Conservation (phyloP, 2,888 invertebrate genomes). For the Synanthedon tipuliformis region DNA sequence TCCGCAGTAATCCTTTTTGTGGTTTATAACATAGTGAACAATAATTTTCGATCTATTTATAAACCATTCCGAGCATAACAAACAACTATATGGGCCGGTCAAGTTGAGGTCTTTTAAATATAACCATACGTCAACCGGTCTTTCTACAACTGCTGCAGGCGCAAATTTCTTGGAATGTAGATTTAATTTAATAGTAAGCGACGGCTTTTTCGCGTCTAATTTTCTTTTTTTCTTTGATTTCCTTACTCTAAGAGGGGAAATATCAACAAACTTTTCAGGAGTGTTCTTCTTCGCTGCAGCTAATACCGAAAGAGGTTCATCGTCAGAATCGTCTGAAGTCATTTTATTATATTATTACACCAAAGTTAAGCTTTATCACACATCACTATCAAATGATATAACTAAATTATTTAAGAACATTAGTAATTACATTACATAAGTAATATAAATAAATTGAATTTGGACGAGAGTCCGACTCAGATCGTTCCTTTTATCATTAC, state of each 20-base stretch:
- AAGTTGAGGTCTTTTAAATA: conserved; percentile 60
- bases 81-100: conserved; percentile 56
- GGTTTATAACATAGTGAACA: conserved; percentile 61
- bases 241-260: conserved; percentile 8
- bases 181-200: conserved; percentile 17
- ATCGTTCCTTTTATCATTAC: too few species aligned
- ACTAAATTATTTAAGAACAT: too few species aligned
- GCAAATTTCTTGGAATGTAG: conserved; percentile 14
- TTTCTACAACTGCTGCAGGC: conserved; percentile 32
- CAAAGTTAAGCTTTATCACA: too few species aligned
- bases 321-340: conserved; percentile 54
- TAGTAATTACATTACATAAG: too few species aligned
- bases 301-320: conserved; percentile 53
- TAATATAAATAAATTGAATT: too few species aligned
- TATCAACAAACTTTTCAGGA: conserved; percentile 17
- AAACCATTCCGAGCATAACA: conserved; percentile 61
- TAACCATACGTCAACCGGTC: conserved; percentile 59
- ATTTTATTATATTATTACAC: conserved; percentile 10
- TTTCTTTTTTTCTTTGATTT: conserved; percentile 22
- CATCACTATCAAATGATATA: too few species aligned
- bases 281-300: conserved; percentile 40
- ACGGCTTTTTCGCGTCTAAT: conserved; percentile 15
- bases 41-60: conserved; percentile 56
- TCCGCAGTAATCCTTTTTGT: conserved; percentile 62
- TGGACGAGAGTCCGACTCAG: too few species aligned